A percentile compares a stretch with the other conserved stretches of the same genome.
These are phyloP conservation scores for Erinaceus europaeus DNA, from an alignment of 2,113 vertebrate species.

Conservation along the genomic window DNA sequence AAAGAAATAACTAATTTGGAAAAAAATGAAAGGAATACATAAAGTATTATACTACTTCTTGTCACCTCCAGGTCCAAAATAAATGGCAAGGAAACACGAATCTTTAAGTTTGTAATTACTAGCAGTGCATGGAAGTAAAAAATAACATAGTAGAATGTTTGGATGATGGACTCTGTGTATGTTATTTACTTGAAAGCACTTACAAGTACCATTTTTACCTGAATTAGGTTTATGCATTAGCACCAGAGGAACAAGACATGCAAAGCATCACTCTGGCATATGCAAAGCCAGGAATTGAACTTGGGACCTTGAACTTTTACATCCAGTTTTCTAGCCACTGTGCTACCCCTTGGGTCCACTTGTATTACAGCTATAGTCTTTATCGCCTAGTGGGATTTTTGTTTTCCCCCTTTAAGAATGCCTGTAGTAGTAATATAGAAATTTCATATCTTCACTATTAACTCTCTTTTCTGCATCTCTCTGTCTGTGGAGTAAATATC, in stretches of 20 bases:
- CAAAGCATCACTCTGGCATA: too few species aligned
- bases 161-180: background rate
- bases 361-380: constrained; percentile 21
- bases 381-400: background rate
- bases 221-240: too few species aligned
- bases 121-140: background rate
- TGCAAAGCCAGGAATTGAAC: too few species aligned
- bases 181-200: constrained; percentile 3
- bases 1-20: too few species aligned
- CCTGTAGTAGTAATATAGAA: background rate
- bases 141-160: background rate
- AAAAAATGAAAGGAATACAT: too few species aligned
- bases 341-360: too few species aligned
- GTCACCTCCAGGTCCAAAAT: too few species aligned
- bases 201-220: background rate
- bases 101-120: constrained; percentile 23
- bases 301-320: too few species aligned
- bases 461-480: background rate
- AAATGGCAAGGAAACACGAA: background rate
- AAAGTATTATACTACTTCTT: too few species aligned
- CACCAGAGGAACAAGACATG: too few species aligned
- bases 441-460: background rate
- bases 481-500: constrained; percentile 4
- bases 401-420: constrained; percentile 24
- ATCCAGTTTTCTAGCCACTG: too few species aligned